Percentiles rank a stretch among this genome's conserved stretches.
phyloP scores from a whole-genome alignment of 1,140 invertebrate species.

The Pseudomyrmex pallidus region DNA sequence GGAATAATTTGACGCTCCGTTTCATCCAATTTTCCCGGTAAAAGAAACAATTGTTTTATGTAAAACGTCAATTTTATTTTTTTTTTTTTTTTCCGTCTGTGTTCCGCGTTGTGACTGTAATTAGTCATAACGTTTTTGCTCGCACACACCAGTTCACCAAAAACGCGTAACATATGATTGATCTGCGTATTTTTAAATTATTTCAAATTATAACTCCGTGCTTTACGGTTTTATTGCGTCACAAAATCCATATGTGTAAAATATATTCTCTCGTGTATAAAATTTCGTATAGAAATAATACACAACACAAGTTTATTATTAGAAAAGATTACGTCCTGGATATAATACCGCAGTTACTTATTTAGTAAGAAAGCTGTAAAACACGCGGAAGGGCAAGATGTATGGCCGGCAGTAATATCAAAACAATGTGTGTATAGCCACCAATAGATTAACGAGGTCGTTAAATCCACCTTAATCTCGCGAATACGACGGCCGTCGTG shows the following conservation, averaged over 20 bases:
- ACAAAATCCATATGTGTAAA: no score
- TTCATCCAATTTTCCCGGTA: conserved; percentile 51
- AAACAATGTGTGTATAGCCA: conserved; percentile 15
- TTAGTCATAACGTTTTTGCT: conserved; percentile 39
- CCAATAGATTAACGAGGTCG: conserved; percentile 67
- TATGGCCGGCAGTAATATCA: conserved; percentile 25
- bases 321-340: background rate
- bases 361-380: conserved; percentile 16
- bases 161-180: background rate
- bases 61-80: conserved; percentile 53
- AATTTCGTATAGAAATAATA: background rate
- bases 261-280: no score
- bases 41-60: conserved; percentile 53
- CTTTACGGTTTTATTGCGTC: no score
- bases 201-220: conserved; percentile 13
- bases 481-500: conserved; percentile 35
- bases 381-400: background rate
- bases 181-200: conserved; percentile 31
- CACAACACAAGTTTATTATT: background rate
- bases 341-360: background rate
- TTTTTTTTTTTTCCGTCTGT: conserved; percentile 30
- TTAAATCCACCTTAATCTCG: conserved; percentile 68
- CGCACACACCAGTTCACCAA: conserved; percentile 9
- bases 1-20: conserved; percentile 55
- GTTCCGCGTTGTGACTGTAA: conserved; percentile 12